Evolutionary conservation across 2,797 vertebrate species (phyloP).

Genomic region (Lagorchestes hirsutus): DNA sequence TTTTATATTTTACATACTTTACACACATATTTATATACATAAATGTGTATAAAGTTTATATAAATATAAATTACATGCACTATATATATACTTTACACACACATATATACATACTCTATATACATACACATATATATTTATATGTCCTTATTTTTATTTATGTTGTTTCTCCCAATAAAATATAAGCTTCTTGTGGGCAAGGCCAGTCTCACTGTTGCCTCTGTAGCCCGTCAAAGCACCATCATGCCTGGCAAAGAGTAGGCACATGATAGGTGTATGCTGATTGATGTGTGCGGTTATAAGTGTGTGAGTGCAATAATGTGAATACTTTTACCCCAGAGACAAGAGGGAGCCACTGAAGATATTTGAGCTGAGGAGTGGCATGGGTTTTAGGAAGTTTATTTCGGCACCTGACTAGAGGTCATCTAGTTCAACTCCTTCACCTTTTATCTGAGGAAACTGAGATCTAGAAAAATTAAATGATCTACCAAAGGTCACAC

Average conservation of each 20-base stretch:
- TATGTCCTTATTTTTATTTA: not conserved
- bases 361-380: not conserved
- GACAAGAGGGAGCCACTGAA: not conserved
- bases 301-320: not conserved
- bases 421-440: not conserved
- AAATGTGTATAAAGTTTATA: no score
- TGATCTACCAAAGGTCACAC: not conserved
- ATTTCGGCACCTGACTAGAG: not conserved
- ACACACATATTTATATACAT: no score
- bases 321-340: not conserved
- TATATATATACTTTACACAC: not conserved
- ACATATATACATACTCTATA: not conserved
- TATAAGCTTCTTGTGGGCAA: not conserved
- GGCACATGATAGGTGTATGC: not conserved
- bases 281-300: not conserved
- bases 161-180: not conserved
- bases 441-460: not conserved
- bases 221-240: not conserved
- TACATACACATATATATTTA: not conserved
- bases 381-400: not conserved
- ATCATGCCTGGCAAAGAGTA: not conserved
- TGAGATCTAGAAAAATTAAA: not conserved
- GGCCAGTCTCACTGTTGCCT: not conserved
- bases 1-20: no score
- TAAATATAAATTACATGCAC: no score